phyloP scores from a whole-genome alignment of 2,888 invertebrate genomes.

The Epistrophe eligans region DNA sequence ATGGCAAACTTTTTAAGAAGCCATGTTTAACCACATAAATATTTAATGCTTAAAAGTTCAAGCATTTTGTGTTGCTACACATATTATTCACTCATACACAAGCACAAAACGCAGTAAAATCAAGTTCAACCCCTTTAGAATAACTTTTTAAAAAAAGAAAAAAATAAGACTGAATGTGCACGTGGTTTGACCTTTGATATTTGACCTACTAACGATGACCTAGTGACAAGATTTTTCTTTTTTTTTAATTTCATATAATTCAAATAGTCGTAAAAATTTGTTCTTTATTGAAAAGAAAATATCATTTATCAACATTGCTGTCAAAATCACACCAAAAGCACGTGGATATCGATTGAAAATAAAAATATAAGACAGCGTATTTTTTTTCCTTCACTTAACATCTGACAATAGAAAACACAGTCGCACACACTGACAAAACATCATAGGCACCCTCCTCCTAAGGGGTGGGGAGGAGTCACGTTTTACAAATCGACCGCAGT shows the following conservation, averaged over 20 bases:
- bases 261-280: background rate
- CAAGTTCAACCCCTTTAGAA: slow-evolving; percentile 35
- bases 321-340: slow-evolving; percentile 5
- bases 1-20: slow-evolving; percentile 13
- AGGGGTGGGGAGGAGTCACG: too few species aligned
- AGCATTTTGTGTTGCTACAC: slow-evolving; percentile 1
- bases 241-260: background rate
- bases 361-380: background rate
- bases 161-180: slow-evolving; percentile 1
- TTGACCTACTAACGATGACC: slow-evolving; percentile 38
- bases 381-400: slow-evolving; percentile 37
- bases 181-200: slow-evolving; percentile 32
- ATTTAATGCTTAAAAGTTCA: slow-evolving; percentile 21
- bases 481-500: slow-evolving; percentile 52
- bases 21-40: slow-evolving; percentile 26
- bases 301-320: slow-evolving; percentile 7
- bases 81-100: slow-evolving; percentile 4
- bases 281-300: background rate
- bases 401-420: slow-evolving; percentile 14
- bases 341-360: slow-evolving; percentile 35
- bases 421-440: slow-evolving; percentile 8
- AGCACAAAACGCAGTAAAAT: slow-evolving; percentile 6
- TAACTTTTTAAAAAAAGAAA: background rate
- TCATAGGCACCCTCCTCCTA: background rate
- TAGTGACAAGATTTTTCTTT: background rate